Evolutionary conservation across 2,113 vertebrate species (phyloP).

Genomic region (Carlito syrichta): DNA sequence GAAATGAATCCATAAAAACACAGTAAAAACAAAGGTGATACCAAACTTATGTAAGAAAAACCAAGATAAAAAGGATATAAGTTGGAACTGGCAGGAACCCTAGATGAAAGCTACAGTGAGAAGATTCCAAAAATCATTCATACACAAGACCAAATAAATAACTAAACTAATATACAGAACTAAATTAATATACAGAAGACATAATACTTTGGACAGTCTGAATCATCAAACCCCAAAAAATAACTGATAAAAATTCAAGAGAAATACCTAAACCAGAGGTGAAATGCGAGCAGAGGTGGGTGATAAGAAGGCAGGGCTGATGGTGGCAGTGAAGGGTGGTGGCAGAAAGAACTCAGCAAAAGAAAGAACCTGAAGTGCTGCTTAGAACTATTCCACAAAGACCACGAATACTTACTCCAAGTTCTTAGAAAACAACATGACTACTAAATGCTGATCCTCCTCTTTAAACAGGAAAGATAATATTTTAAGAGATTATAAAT

Average conservation of each 20-base stretch:
- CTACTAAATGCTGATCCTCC: background rate
- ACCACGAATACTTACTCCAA: background rate
- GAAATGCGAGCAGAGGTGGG: background rate
- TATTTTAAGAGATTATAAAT: background rate
- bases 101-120: background rate
- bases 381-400: background rate
- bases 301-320: background rate
- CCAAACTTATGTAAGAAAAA: constrained; percentile 7
- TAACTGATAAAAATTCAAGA: background rate
- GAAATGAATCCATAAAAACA: background rate
- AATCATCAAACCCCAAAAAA: background rate
- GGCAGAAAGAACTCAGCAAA: background rate
- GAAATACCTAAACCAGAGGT: background rate
- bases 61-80: background rate
- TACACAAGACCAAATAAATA: background rate
- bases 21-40: background rate
- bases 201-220: background rate
- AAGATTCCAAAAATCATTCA: background rate
- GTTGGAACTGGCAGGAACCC: background rate
- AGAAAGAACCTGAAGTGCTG: background rate
- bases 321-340: background rate
- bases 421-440: background rate
- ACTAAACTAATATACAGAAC: too few species aligned
- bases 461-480: background rate
- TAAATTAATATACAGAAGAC: background rate